These are phyloP conservation scores for Styela clava DNA, from an alignment of 23 tunicate species.

Conservation along the genomic window DNA sequence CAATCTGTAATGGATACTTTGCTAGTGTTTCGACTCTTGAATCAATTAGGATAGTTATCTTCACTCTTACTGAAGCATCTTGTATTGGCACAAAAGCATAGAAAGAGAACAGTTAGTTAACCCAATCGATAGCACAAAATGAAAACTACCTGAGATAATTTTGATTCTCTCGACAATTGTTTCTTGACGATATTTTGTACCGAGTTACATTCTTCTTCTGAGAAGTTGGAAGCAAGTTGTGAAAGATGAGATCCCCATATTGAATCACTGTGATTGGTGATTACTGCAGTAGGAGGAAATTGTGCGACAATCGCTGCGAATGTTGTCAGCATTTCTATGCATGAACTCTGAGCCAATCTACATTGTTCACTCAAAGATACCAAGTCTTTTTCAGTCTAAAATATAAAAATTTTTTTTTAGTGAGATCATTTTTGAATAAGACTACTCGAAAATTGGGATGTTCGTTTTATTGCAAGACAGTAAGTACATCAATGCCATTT, in stretches of 20 bases:
- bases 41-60: no score
- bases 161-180: slow-evolving; percentile 1
- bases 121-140: no score
- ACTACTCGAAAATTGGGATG: neutral
- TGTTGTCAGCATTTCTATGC: slow-evolving; percentile 69
- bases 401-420: neutral
- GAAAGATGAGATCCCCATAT: slow-evolving; percentile 53
- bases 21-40: no score
- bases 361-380: slow-evolving; percentile 44
- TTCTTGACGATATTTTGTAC: slow-evolving; percentile 7
- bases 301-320: slow-evolving; percentile 78
- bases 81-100: no score
- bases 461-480: neutral
- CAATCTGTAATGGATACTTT: no score
- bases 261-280: slow-evolving; percentile 59
- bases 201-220: slow-evolving; percentile 16
- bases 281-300: slow-evolving; percentile 74
- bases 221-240: slow-evolving; percentile 1
- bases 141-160: slow-evolving; percentile 15
- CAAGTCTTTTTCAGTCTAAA: slow-evolving; percentile 85
- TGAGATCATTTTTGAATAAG: neutral
- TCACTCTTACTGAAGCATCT: no score
- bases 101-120: no score
- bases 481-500: no score
- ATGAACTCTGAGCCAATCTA: slow-evolving; percentile 58